A percentile compares a stretch with the other conserved stretches of the same genome.
Conservation (phyloP, 2,888 invertebrate species). For the Caenorhabditis sp. region DNA sequence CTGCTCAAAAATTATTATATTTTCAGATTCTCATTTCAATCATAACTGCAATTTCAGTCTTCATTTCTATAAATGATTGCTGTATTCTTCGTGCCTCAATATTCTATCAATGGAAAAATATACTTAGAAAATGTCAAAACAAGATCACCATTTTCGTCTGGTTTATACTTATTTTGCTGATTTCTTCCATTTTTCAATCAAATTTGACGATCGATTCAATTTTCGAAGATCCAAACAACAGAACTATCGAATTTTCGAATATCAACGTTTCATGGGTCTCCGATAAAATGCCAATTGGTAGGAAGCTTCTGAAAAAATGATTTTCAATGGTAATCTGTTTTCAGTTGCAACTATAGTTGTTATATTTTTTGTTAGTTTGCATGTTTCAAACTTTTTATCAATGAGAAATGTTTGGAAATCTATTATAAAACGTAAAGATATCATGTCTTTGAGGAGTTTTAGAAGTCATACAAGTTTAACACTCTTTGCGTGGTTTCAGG, state of each 20-base stretch:
- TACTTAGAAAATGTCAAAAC: constrained; percentile 14
- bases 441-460: constrained; percentile 23
- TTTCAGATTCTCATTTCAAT: constrained; percentile 14
- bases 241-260: not conserved
- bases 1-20: too few relatives aligned
- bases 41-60: constrained; percentile 9
- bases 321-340: not conserved
- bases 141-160: constrained; percentile 3
- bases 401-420: constrained; percentile 17
- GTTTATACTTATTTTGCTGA: constrained; percentile 9
- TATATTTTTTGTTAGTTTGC: constrained; percentile 4
- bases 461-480: constrained; percentile 21
- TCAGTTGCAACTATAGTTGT: constrained; percentile 2
- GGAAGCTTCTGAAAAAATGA: too few relatives aligned
- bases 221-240: not conserved
- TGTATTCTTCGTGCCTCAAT: constrained; percentile 25
- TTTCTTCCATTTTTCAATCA: constrained; percentile 20
- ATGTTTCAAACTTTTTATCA: constrained; percentile 11
- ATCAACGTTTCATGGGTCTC: constrained; percentile 6
- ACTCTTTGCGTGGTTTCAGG: constrained; percentile 16
- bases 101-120: constrained; percentile 23
- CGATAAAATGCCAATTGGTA: too few relatives aligned
- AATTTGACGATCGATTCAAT: constrained; percentile 10
- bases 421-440: constrained; percentile 14
- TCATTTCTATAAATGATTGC: constrained; percentile 31